phyloP scores from a whole-genome alignment of 2,113 vertebrate species.

The Gymnorhina tibicen region DNA sequence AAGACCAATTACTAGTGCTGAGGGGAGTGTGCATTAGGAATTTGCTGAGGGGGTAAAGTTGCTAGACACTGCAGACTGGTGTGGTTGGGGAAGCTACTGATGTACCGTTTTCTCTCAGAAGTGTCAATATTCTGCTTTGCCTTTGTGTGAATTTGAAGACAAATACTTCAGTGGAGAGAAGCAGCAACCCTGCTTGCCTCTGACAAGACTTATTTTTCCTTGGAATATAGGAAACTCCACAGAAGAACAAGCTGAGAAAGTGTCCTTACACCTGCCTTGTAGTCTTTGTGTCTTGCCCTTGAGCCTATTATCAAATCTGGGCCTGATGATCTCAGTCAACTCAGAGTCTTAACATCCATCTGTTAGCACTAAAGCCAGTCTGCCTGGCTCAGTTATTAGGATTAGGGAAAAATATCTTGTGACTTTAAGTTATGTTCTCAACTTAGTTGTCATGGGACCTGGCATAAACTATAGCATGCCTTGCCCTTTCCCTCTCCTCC shows the following conservation, averaged over 20 bases:
- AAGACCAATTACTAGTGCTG: neutral
- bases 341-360: constrained; percentile 47
- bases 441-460: neutral
- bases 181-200: neutral
- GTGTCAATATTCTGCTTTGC: neutral
- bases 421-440: constrained; percentile 17
- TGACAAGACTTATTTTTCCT: neutral
- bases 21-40: neutral
- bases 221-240: neutral
- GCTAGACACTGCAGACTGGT: neutral
- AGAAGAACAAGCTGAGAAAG: neutral
- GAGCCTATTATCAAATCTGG: constrained; percentile 42
- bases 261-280: neutral
- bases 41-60: neutral
- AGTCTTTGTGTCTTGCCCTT: neutral
- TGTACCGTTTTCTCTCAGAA: neutral
- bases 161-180: neutral
- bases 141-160: neutral
- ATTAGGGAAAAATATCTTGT: constrained; percentile 40
- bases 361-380: neutral
- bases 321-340: neutral
- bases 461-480: neutral
- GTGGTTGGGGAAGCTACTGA: neutral
- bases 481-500: neutral
- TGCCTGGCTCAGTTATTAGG: constrained; percentile 31